Percentiles rank a stretch among this genome's conserved stretches.
These are phyloP conservation scores for Drosophila bocqueti DNA, from an alignment of 1,140 invertebrate species.

Conservation along the genomic window DNA sequence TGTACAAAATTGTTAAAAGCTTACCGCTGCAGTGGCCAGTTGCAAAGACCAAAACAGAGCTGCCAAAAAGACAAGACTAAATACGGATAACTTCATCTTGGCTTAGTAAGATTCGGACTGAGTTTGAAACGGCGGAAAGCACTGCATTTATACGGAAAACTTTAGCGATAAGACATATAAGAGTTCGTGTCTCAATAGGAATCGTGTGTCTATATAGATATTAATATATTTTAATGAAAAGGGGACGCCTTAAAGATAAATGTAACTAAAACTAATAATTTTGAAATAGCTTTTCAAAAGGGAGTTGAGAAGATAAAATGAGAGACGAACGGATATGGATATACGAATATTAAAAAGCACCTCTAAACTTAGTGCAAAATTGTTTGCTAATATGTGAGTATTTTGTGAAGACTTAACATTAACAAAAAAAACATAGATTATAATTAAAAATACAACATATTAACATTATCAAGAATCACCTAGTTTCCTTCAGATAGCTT, in stretches of 20 bases:
- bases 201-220: constrained; percentile 2
- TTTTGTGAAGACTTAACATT: too few relatives aligned
- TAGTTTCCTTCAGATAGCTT: too few relatives aligned
- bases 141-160: not conserved
- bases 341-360: too few relatives aligned
- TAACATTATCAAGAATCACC: too few relatives aligned
- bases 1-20: not conserved
- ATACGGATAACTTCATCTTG: not conserved
- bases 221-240: not conserved
- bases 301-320: too few relatives aligned
- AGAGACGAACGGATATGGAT: too few relatives aligned
- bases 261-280: not conserved
- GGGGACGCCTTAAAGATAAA: not conserved
- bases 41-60: not conserved
- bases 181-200: constrained; percentile 2
- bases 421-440: too few relatives aligned
- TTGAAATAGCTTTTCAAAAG: too few relatives aligned
- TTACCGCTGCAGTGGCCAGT: not conserved
- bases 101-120: not conserved
- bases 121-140: not conserved
- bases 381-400: too few relatives aligned
- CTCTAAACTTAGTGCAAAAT: too few relatives aligned
- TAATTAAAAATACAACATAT: too few relatives aligned
- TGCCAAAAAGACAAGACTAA: not conserved
- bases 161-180: not conserved